Conservation (phyloP, 30 jellyfish, hydroid and myxozoan species). For the Cassiopea xamachana region DNA sequence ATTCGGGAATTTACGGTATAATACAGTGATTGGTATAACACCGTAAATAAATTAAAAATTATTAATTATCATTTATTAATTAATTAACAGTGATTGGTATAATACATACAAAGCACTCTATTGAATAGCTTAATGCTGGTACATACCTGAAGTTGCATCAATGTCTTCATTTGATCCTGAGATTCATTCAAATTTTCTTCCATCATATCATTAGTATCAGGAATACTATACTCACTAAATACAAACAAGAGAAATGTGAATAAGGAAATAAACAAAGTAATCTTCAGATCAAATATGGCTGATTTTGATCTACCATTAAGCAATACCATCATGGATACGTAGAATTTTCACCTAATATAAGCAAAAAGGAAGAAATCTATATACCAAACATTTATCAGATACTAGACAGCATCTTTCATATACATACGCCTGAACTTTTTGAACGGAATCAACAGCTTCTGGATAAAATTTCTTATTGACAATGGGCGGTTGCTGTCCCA, state of each 20-base stretch:
- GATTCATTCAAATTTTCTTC: constrained; percentile 65
- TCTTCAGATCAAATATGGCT: neutral
- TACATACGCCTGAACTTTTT: constrained; percentile 89
- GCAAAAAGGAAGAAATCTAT: neutral
- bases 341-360: neutral
- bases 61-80: too few relatives aligned
- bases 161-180: constrained; percentile 64
- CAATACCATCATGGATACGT: too few relatives aligned
- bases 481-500: constrained; percentile 68
- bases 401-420: neutral
- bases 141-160: constrained; percentile 87
- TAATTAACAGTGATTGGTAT: too few relatives aligned
- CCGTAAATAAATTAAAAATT: too few relatives aligned
- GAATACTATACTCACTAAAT: constrained; percentile 86
- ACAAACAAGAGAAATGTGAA: neutral
- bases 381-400: neutral
- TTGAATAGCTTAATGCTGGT: neutral
- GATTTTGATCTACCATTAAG: too few relatives aligned
- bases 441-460: constrained; percentile 78
- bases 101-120: too few relatives aligned
- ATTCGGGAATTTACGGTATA: too few relatives aligned
- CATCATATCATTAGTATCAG: constrained; percentile 60
- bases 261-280: neutral
- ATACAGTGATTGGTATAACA: too few relatives aligned
- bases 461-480: constrained; percentile 85